These are phyloP conservation scores for Dromiciops gliroides DNA, from an alignment of 2,113 vertebrate species.

Conservation along the genomic window DNA sequence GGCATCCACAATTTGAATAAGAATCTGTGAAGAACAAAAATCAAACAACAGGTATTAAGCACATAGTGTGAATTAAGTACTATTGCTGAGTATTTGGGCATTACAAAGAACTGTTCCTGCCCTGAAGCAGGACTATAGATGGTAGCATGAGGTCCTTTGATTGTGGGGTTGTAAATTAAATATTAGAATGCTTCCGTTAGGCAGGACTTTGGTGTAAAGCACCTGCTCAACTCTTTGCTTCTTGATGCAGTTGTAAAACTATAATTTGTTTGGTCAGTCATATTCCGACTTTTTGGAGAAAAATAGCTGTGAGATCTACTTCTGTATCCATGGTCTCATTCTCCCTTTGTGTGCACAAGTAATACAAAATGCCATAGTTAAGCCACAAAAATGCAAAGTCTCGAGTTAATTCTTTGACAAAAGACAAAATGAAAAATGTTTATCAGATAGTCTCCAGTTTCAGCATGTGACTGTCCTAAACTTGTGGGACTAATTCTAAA, in stretches of 20 bases:
- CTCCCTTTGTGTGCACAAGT: neutral
- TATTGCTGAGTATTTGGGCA: neutral
- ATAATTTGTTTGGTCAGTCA: neutral
- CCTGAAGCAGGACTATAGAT: neutral
- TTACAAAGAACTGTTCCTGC: neutral
- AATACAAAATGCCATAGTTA: neutral
- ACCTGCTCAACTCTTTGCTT: neutral
- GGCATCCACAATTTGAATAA: slow-evolving; percentile 93
- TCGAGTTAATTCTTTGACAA: neutral
- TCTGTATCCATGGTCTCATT: neutral
- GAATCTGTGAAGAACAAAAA: slow-evolving; percentile 83
- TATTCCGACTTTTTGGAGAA: neutral
- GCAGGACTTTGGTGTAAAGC: neutral
- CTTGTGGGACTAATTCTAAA: neutral
- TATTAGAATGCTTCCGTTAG: neutral
- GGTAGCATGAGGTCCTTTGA: neutral
- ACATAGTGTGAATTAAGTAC: neutral
- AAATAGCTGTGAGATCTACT: neutral
- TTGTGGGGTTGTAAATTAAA: neutral
- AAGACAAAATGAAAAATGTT: neutral
- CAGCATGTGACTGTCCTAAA: neutral
- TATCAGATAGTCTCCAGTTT: neutral
- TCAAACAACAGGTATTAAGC: neutral
- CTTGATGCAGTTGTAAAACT: neutral
- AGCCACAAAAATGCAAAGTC: neutral